These are phyloP conservation scores for Caenorhabditis imperialis DNA, from an alignment of 2,888 invertebrate species.

Conservation along the genomic window DNA sequence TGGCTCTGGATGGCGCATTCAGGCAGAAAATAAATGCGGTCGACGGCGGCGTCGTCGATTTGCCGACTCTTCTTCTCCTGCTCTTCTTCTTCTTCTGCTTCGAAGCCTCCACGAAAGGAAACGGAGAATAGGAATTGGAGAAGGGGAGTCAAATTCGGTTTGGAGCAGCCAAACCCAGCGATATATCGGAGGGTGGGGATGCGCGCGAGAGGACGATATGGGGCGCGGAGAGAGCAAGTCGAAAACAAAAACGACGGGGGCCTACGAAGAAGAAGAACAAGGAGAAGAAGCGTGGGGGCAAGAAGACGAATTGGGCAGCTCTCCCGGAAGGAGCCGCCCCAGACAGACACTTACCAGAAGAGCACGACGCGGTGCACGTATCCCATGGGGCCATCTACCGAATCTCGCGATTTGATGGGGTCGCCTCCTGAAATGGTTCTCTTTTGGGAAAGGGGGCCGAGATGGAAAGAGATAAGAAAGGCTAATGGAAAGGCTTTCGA, in stretches of 20 bases:
- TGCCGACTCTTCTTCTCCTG: constrained; percentile 30
- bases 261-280: constrained; percentile 31
- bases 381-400: constrained; percentile 57
- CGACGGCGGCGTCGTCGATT: constrained; percentile 23
- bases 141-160: constrained; percentile 44
- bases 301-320: constrained; percentile 40
- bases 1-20: constrained; percentile 43
- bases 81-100: constrained; percentile 9
- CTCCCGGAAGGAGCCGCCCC: constrained; percentile 35
- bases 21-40: constrained; percentile 43
- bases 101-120: constrained; percentile 8
- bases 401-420: constrained; percentile 42
- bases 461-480: not conserved
- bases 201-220: constrained; percentile 43
- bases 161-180: constrained; percentile 20
- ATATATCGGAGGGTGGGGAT: constrained; percentile 41
- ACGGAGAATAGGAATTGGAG: constrained; percentile 13
- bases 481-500: too few relatives aligned
- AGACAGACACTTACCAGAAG: constrained; percentile 55
- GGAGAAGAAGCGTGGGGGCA: constrained; percentile 25
- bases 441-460: constrained; percentile 4
- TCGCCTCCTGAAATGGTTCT: constrained; percentile 2
- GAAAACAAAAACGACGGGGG: constrained; percentile 45
- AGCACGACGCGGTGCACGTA: constrained; percentile 47
- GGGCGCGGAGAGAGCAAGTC: constrained; percentile 50